Percentiles rank a stretch among this genome's conserved stretches.
Conservation (phyloP, 1,140 invertebrate genomes). For the Formica exsecta region DNA sequence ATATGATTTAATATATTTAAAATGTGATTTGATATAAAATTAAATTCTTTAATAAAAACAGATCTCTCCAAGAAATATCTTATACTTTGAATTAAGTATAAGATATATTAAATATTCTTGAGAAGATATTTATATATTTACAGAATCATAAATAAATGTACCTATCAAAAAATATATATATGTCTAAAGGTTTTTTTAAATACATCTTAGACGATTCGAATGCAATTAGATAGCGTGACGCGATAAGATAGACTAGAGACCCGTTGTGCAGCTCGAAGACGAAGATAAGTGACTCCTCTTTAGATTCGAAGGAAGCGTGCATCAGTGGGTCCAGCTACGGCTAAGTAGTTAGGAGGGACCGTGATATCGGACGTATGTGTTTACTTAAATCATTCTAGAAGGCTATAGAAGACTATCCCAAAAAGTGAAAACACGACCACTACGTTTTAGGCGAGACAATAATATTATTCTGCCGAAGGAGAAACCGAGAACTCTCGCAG, state of each 20-base stretch:
- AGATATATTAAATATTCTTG: not conserved
- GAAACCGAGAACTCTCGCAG: constrained; percentile 42
- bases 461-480: constrained; percentile 44
- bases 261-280: constrained; percentile 83
- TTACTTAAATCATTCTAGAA: constrained; percentile 85
- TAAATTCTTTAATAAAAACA: constrained; percentile 8
- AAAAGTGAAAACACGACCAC: constrained; percentile 73
- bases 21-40: not conserved
- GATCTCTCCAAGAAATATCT: not conserved
- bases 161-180: not conserved
- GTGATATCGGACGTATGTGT: constrained; percentile 86
- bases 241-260: constrained; percentile 85
- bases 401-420: constrained; percentile 74
- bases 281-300: constrained; percentile 77
- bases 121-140: constrained; percentile 13
- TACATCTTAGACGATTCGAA: constrained; percentile 29
- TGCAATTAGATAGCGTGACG: constrained; percentile 59
- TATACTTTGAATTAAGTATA: not conserved
- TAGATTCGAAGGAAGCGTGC: constrained; percentile 83
- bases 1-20: not conserved
- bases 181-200: not conserved
- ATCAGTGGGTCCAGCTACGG: constrained; percentile 85
- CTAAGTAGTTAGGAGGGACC: constrained; percentile 87
- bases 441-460: constrained; percentile 60
- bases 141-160: not conserved